Evolutionary conservation across 2,888 invertebrate genomes (phyloP).

Genomic region (Trilocha varians): DNA sequence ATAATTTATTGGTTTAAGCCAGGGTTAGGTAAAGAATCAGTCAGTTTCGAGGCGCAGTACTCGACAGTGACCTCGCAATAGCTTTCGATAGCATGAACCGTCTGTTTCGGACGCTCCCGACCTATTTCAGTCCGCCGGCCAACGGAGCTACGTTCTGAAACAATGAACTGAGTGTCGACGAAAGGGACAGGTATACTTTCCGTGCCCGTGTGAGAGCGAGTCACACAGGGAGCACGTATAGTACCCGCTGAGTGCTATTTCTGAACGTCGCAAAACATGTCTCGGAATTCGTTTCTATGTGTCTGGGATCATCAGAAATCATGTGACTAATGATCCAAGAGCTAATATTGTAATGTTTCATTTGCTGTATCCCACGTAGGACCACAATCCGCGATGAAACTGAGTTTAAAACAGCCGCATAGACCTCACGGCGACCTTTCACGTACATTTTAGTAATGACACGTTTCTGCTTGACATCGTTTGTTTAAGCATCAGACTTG

Average conservation of each 20-base stretch:
- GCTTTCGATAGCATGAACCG: conserved; percentile 63
- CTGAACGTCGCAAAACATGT: conserved; percentile 69
- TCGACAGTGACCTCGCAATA: conserved; percentile 66
- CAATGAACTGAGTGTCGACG: conserved; percentile 63
- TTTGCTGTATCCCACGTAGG: too few relatives aligned
- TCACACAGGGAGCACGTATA: conserved; percentile 64
- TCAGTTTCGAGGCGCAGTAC: conserved; percentile 31
- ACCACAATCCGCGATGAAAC: too few relatives aligned
- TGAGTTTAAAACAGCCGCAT: too few relatives aligned
- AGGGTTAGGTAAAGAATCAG: conserved; percentile 21
- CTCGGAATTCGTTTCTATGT: conserved; percentile 71
- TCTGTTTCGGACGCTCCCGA: conserved; percentile 65
- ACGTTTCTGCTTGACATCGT: too few relatives aligned
- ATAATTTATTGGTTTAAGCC: not conserved
- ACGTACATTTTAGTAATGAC: too few relatives aligned
- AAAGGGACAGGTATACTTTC: conserved; percentile 54
- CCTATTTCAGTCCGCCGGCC: conserved; percentile 68
- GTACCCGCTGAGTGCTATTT: conserved; percentile 70
- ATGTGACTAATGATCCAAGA: conserved; percentile 64
- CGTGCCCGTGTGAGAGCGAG: conserved; percentile 46
- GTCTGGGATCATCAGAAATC: conserved; percentile 68
- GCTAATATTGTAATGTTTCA: conserved; percentile 25
- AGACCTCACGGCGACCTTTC: too few relatives aligned
- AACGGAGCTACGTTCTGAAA: conserved; percentile 60
- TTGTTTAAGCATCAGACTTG: too few relatives aligned